Evolutionary conservation across 1,140 invertebrate species (phyloP).

Genomic region (Drosophila mauritiana): DNA sequence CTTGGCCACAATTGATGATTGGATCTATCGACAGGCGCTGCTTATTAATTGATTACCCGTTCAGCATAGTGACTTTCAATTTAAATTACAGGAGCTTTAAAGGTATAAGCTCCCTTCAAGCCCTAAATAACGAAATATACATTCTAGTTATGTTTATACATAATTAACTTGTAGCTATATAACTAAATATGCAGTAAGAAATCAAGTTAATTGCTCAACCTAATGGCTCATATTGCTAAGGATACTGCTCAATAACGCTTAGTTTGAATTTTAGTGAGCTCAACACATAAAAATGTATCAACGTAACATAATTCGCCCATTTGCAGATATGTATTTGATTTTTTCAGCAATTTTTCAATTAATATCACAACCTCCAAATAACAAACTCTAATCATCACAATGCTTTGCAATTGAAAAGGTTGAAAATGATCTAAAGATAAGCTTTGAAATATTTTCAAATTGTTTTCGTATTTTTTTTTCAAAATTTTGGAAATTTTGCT

Average conservation of each 20-base stretch:
- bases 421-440: neutral
- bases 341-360: conserved; percentile 30
- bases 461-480: no score
- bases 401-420: neutral
- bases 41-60: conserved; percentile 3
- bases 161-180: no score
- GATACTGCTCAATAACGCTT: no score
- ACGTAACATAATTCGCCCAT: conserved; percentile 7
- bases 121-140: neutral
- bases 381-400: conserved; percentile 8
- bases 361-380: conserved; percentile 39
- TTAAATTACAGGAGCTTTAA: no score
- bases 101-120: neutral
- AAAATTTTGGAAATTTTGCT: neutral
- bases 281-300: conserved; percentile 1
- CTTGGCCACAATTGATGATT: conserved; percentile 43
- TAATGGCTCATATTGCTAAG: neutral
- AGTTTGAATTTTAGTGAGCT: neutral
- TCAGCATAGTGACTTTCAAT: no score
- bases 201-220: neutral
- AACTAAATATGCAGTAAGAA: no score
- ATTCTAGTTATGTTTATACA: neutral
- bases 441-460: no score
- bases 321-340: conserved; percentile 35
- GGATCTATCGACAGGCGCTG: conserved; percentile 19